These are phyloP conservation scores for Helicorthomorpha holstii DNA, from an alignment of 1,140 invertebrate species.

Conservation along the genomic window DNA sequence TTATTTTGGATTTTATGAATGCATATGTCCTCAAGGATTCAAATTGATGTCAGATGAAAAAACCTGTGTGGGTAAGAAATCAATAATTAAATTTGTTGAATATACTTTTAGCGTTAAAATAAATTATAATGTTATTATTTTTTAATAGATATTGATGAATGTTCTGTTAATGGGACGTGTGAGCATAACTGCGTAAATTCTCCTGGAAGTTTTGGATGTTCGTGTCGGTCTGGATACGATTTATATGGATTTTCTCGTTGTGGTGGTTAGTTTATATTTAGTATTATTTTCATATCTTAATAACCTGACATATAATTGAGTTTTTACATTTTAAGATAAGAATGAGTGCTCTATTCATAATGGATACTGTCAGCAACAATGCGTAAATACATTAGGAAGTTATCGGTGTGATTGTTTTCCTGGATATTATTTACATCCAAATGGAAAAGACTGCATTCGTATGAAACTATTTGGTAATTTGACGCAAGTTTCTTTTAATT, in stretches of 20 bases:
- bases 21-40: slow-evolving; percentile 28
- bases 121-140: slow-evolving; percentile 1
- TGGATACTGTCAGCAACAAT: slow-evolving; percentile 23
- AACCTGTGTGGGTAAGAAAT: slow-evolving; percentile 36
- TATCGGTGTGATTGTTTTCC: slow-evolving; percentile 24
- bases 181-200: slow-evolving; percentile 24
- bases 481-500: too few relatives aligned
- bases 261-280: background rate
- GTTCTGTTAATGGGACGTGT: slow-evolving; percentile 16
- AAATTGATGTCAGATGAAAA: slow-evolving; percentile 25
- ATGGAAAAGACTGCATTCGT: slow-evolving; percentile 6
- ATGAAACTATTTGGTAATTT: too few relatives aligned
- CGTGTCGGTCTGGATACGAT: slow-evolving; percentile 29
- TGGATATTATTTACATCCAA: slow-evolving; percentile 23
- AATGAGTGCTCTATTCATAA: slow-evolving; percentile 24
- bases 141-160: slow-evolving; percentile 31
- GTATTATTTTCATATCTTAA: background rate
- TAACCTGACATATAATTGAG: too few relatives aligned
- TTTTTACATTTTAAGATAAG: slow-evolving; percentile 16
- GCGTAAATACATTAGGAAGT: slow-evolving; percentile 24
- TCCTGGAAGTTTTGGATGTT: slow-evolving; percentile 18
- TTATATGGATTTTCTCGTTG: slow-evolving; percentile 4
- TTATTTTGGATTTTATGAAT: slow-evolving; percentile 46
- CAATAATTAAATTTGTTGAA: slow-evolving; percentile 17
- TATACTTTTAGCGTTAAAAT: slow-evolving; percentile 6